Evolutionary conservation across 64 coral and sea anemone genomes (phyloP).

Genomic region (Porites lutea): DNA sequence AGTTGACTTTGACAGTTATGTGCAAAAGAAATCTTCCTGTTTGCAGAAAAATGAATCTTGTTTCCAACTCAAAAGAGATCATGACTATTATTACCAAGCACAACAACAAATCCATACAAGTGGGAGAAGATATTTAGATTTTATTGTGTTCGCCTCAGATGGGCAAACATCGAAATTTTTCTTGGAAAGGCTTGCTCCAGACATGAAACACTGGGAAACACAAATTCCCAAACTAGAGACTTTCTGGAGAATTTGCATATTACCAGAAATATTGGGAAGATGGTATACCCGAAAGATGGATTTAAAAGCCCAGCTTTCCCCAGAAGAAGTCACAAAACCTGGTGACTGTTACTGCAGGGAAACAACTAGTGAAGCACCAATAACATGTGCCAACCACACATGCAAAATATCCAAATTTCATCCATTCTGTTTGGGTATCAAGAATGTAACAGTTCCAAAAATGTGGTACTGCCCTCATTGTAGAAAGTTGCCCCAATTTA

Average conservation of each 20-base stretch:
- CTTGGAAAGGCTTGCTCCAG: neutral
- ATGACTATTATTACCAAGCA: no score
- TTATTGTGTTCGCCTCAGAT: slow-evolving; percentile 22
- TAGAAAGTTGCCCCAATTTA: slow-evolving; percentile 64
- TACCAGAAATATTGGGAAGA: slow-evolving; percentile 18
- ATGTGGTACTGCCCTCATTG: slow-evolving; percentile 58
- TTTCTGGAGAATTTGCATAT: slow-evolving; percentile 25
- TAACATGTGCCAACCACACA: slow-evolving; percentile 51
- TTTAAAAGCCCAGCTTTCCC: neutral
- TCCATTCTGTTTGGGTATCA: slow-evolving; percentile 46
- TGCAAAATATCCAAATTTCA: neutral
- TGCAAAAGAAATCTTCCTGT: no score
- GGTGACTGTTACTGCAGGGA: slow-evolving; percentile 29
- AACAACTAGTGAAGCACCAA: neutral
- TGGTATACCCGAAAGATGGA: slow-evolving; percentile 32
- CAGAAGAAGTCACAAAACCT: neutral
- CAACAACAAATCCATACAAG: slow-evolving; percentile 33
- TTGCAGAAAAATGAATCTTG: no score
- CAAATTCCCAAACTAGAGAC: neutral
- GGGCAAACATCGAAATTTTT: neutral
- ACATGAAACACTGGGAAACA: slow-evolving; percentile 9
- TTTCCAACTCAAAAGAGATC: no score
- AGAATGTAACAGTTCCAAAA: slow-evolving; percentile 6
- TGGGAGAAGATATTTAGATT: neutral
- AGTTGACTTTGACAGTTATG: no score